Percentiles rank a stretch among this genome's conserved stretches.
Conservation (phyloP, 2,888 invertebrate species). For the Ectropis crepuscularia region DNA sequence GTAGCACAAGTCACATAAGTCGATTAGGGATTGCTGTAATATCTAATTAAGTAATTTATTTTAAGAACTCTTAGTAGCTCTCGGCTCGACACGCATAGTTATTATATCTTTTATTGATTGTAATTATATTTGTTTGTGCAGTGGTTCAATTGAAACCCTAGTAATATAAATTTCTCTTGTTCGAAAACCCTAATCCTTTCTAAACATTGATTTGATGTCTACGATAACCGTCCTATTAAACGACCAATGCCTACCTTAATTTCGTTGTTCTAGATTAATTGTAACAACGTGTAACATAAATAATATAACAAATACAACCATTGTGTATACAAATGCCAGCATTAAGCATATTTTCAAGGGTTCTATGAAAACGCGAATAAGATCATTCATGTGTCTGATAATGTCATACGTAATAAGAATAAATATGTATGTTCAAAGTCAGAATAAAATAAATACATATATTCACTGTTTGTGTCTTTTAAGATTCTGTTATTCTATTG, state of each 20-base stretch:
- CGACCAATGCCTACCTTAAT: conserved; percentile 43
- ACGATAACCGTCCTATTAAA: conserved; percentile 64
- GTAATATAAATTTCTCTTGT: not conserved
- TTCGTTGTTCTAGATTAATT: conserved; percentile 17
- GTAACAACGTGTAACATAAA: conserved; percentile 5
- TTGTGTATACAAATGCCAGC: not conserved
- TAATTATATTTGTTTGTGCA: not conserved
- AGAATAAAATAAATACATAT: too few species aligned
- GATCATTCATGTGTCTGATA: not conserved
- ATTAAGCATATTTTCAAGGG: not conserved
- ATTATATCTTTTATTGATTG: not conserved
- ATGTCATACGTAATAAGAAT: too few species aligned
- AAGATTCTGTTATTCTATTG: too few species aligned
- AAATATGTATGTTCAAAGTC: too few species aligned
- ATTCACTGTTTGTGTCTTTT: too few species aligned
- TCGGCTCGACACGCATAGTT: not conserved
- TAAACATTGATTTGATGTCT: conserved; percentile 28
- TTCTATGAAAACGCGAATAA: not conserved
- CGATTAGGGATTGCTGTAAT: not conserved
- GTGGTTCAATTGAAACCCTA: not conserved
- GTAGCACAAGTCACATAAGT: conserved; percentile 3
- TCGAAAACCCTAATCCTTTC: conserved; percentile 2
- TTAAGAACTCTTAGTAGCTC: conserved; percentile 6
- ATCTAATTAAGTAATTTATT: conserved; percentile 1
- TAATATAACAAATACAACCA: not conserved